Evolutionary conservation across 1,140 invertebrate genomes (phyloP).

Genomic region (Papilio dardanus): DNA sequence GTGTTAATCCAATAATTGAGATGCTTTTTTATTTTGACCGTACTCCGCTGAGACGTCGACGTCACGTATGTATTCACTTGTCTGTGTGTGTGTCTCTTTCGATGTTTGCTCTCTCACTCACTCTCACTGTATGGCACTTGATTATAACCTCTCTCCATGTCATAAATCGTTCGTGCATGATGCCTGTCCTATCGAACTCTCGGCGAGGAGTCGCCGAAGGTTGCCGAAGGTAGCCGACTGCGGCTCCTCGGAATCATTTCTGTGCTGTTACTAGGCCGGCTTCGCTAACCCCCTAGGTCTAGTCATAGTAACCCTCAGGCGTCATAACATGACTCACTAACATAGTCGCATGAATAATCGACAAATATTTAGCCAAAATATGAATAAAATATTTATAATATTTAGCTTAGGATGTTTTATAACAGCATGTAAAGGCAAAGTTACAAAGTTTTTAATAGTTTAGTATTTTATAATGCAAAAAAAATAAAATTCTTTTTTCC

Average conservation of each 20-base stretch:
- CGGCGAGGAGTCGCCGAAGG: constrained; percentile 38
- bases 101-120: constrained; percentile 80
- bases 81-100: constrained; percentile 81
- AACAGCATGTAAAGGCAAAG: constrained; percentile 29
- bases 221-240: background rate
- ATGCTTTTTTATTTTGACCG: constrained; percentile 82
- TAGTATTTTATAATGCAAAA: constrained; percentile 19
- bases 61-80: constrained; percentile 80
- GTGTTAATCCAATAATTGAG: constrained; percentile 81
- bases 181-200: constrained; percentile 53
- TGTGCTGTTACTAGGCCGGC: constrained; percentile 24
- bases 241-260: constrained; percentile 11
- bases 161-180: constrained; percentile 76
- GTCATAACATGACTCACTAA: constrained; percentile 33
- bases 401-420: constrained; percentile 28
- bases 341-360: constrained; percentile 29
- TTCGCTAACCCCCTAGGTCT: constrained; percentile 28
- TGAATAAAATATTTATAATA: background rate
- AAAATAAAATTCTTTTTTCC: background rate
- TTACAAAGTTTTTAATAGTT: constrained; percentile 22
- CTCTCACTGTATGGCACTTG: constrained; percentile 75
- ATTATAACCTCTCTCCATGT: constrained; percentile 58
- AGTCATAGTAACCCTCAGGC: constrained; percentile 14
- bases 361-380: background rate
- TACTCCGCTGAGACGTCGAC: constrained; percentile 80